Conservation (phyloP, 2,113 vertebrate genomes). For the Candoia aspera region DNA sequence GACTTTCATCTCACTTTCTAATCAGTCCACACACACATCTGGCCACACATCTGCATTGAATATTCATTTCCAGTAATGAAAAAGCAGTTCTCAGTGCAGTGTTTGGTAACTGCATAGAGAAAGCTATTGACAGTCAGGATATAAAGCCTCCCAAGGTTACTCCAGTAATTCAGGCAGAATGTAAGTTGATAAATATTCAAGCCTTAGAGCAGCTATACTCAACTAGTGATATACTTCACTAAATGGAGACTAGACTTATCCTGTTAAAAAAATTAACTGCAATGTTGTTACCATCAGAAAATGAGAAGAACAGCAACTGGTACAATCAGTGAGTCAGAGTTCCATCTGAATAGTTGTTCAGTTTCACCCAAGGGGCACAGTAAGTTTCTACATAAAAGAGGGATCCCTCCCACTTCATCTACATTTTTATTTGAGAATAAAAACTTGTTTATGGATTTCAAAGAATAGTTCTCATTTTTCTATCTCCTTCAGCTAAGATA, state of each 20-base stretch:
- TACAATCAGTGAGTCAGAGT: not conserved
- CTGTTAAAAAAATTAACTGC: not conserved
- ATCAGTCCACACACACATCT: not conserved
- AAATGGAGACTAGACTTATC: not conserved
- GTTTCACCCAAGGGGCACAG: not conserved
- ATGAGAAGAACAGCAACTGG: not conserved
- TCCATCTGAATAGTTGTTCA: not conserved
- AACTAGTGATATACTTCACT: not conserved
- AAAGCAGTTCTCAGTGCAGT: not conserved
- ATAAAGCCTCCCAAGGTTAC: not conserved
- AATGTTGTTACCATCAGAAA: not conserved
- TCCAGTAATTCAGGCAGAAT: not conserved
- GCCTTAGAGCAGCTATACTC: not conserved
- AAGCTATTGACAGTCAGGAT: not conserved
- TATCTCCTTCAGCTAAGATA: not conserved
- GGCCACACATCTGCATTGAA: not conserved
- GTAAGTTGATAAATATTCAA: not conserved
- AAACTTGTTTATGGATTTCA: not conserved
- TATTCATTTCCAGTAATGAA: not conserved
- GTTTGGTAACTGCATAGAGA: not conserved
- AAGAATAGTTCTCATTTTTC: not conserved
- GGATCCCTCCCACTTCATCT: not conserved
- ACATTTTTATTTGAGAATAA: not conserved
- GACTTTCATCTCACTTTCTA: not conserved
- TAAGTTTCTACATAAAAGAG: not conserved